These are phyloP conservation scores for Calliopum simillimum DNA, from an alignment of 2,888 invertebrate genomes.

Conservation along the genomic window DNA sequence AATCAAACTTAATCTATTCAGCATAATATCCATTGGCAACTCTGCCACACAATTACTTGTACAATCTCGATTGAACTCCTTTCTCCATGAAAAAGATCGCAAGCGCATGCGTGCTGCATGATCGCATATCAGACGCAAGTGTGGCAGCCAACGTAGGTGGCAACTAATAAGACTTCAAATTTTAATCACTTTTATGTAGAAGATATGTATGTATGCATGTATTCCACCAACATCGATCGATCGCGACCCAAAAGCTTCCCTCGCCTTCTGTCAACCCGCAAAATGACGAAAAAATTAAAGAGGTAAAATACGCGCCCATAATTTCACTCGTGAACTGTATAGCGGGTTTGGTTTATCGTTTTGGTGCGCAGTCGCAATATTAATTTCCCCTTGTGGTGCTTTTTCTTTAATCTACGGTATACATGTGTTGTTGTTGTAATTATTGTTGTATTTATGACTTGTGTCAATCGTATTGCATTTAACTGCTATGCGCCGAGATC, in stretches of 20 bases:
- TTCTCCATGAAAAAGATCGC: not conserved
- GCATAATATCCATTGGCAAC: no score
- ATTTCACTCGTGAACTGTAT: slow-evolving; percentile 7
- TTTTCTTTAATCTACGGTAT: no score
- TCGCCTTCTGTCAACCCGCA: not conserved
- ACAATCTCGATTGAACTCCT: slow-evolving; percentile 4
- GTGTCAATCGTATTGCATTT: slow-evolving; percentile 30
- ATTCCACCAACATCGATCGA: not conserved
- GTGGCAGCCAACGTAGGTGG: slow-evolving; percentile 54
- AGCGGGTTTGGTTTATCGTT: slow-evolving; percentile 4
- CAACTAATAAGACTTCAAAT: slow-evolving; percentile 47
- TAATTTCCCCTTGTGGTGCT: slow-evolving; percentile 20
- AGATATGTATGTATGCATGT: no score
- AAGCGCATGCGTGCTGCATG: slow-evolving; percentile 21
- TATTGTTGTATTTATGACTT: slow-evolving; percentile 33
- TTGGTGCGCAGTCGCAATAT: slow-evolving; percentile 19
- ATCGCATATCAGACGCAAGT: slow-evolving; percentile 26
- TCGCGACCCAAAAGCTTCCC: not conserved
- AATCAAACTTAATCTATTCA: no score
- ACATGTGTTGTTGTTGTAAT: slow-evolving; percentile 13
- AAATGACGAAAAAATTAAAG: not conserved
- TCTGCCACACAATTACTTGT: no score
- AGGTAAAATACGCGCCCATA: not conserved
- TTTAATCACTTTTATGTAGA: slow-evolving; percentile 47
- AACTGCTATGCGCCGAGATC: not conserved